These are phyloP conservation scores for Drosophila seguyi DNA, from an alignment of 1,140 invertebrate genomes.

Conservation along the genomic window DNA sequence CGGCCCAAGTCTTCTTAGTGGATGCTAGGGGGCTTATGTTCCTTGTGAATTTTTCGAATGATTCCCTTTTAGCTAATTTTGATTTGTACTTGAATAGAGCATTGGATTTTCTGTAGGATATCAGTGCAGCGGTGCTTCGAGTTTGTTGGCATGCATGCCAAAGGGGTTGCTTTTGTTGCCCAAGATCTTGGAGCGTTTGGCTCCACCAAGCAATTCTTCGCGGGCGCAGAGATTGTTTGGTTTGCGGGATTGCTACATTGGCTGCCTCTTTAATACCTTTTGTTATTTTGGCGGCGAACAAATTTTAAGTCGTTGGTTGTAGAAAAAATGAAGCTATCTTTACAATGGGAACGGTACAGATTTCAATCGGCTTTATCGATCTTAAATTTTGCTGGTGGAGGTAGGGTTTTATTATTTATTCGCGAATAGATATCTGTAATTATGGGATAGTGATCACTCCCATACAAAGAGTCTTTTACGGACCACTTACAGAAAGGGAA, in stretches of 20 bases:
- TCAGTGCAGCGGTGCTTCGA: too few species aligned
- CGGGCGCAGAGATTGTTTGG: not conserved
- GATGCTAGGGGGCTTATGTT: too few species aligned
- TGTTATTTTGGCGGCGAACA: constrained; percentile 22
- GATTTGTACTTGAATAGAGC: too few species aligned
- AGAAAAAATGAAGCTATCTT: constrained; percentile 5
- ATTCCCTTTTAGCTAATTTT: too few species aligned
- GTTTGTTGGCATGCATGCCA: too few species aligned
- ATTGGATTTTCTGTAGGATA: too few species aligned
- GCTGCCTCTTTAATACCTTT: constrained; percentile 20
- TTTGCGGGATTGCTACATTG: constrained; percentile 11
- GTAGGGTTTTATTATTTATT: not conserved
- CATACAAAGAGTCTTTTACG: constrained; percentile 15
- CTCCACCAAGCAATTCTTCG: not conserved
- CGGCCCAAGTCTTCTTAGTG: too few species aligned
- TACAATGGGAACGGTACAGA: not conserved
- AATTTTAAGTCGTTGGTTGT: constrained; percentile 23
- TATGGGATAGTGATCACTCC: constrained; percentile 21
- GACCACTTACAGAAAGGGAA: constrained; percentile 23
- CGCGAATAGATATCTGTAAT: not conserved
- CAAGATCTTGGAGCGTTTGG: not conserved
- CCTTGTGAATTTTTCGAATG: too few species aligned
- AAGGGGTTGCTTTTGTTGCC: not conserved
- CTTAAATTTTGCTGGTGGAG: constrained; percentile 6
- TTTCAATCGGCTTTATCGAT: constrained; percentile 9